phyloP scores from a whole-genome alignment of 2,888 invertebrate genomes.

The Coelopa pilipes region DNA sequence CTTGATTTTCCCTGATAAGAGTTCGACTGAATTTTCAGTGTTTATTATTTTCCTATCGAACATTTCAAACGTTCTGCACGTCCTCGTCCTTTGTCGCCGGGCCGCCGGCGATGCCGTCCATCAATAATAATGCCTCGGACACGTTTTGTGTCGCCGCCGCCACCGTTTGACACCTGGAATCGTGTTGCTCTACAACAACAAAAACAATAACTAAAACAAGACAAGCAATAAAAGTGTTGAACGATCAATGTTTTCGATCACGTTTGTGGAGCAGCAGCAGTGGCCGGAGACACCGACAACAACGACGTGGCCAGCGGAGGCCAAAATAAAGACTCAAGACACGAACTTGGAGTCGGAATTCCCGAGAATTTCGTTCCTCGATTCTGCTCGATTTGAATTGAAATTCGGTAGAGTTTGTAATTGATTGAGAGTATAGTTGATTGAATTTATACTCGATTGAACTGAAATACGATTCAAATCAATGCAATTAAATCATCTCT shows the following conservation, averaged over 20 bases:
- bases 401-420: too few species aligned
- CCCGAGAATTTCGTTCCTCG: background rate
- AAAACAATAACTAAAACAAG: background rate
- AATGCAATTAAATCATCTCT: too few species aligned
- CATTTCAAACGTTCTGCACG: too few species aligned
- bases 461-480: too few species aligned
- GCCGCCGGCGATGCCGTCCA: too few species aligned
- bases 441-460: background rate
- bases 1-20: too few species aligned
- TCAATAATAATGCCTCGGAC: background rate
- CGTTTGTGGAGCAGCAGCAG: background rate
- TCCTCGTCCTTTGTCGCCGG: too few species aligned
- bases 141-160: slow-evolving; percentile 6
- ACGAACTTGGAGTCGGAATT: slow-evolving; percentile 3
- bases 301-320: background rate
- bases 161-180: slow-evolving; percentile 7
- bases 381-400: background rate
- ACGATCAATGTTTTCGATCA: background rate
- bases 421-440: too few species aligned
- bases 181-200: background rate
- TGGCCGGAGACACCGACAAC: background rate
- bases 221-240: background rate
- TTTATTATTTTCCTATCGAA: too few species aligned
- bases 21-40: too few species aligned
- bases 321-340: slow-evolving; percentile 34